These are phyloP conservation scores for Furcula furcula DNA, from an alignment of 2,888 invertebrate species.

Conservation along the genomic window DNA sequence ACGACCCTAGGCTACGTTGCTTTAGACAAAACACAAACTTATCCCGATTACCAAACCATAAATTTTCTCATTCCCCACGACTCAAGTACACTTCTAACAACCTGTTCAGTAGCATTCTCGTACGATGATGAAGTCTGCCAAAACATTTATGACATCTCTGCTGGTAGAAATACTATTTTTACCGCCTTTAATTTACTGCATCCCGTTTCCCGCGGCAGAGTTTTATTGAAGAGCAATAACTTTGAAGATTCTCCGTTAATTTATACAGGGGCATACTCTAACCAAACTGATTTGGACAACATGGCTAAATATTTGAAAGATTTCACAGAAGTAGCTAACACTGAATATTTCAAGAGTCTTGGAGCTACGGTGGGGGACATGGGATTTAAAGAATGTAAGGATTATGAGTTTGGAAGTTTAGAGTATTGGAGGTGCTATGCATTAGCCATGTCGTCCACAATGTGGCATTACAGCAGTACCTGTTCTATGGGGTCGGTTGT, in stretches of 20 bases:
- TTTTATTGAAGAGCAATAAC: constrained; percentile 75
- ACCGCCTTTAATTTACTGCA: constrained; percentile 33
- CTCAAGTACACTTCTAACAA: constrained; percentile 7
- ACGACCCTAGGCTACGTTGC: constrained; percentile 58
- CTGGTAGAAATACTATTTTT: constrained; percentile 18
- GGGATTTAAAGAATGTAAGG: too few relatives aligned
- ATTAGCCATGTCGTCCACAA: constrained; percentile 7
- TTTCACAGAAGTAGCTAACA: constrained; percentile 47
- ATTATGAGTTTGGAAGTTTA: too few relatives aligned
- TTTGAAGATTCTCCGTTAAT: constrained; percentile 80
- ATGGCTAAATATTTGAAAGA: constrained; percentile 53
- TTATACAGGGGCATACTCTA: constrained; percentile 77
- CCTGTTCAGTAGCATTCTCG: constrained; percentile 27
- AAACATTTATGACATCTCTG: constrained; percentile 15
- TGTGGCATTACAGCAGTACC: constrained; percentile 20
- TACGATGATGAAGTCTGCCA: constrained; percentile 31
- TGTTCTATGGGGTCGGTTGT: constrained; percentile 28
- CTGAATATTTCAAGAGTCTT: constrained; percentile 57
- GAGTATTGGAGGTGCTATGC: constrained; percentile 23
- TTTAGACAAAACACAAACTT: constrained; percentile 75
- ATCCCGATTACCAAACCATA: constrained; percentile 53
- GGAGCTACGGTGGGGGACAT: too few relatives aligned
- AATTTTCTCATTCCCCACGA: constrained; percentile 19
- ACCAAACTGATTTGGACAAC: constrained; percentile 69
- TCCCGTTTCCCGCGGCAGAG: constrained; percentile 72